These are phyloP conservation scores for Beaufortia kweichowensis DNA, from an alignment of 2,113 vertebrate species.

Conservation along the genomic window DNA sequence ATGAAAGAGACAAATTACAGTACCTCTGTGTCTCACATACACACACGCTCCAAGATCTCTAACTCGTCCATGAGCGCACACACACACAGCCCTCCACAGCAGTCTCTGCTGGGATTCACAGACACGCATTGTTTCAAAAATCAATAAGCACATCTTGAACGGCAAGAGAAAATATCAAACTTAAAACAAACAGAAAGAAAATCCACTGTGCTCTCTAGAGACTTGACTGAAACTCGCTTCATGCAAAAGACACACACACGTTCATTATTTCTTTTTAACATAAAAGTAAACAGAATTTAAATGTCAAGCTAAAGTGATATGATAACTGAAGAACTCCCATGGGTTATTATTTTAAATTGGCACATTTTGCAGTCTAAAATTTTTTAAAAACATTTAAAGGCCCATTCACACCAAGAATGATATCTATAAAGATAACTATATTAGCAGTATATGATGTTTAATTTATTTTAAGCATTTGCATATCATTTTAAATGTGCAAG, in stretches of 20 bases:
- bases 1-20: constrained; percentile 47
- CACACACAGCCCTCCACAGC: constrained; percentile 3
- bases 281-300: constrained; percentile 17
- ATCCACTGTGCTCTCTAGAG: constrained; percentile 33
- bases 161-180: constrained; percentile 50
- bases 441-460: too few species aligned
- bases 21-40: neutral
- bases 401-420: too few species aligned
- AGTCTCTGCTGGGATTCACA: constrained; percentile 45
- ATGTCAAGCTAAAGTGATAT: neutral
- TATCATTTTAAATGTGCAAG: too few species aligned
- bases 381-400: too few species aligned
- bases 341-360: too few species aligned
- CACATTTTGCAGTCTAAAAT: too few species aligned
- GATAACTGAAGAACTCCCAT: neutral
- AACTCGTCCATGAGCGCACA: neutral
- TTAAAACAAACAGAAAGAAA: constrained; percentile 51
- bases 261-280: neutral
- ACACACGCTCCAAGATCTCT: neutral
- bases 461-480: too few species aligned
- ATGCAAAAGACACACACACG: constrained; percentile 6
- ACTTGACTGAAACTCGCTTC: constrained; percentile 25
- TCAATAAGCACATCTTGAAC: constrained; percentile 51
- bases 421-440: too few species aligned
- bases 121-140: constrained; percentile 50